phyloP scores from a whole-genome alignment of 2,888 invertebrate species.

The Schizotus pectinicornis region DNA sequence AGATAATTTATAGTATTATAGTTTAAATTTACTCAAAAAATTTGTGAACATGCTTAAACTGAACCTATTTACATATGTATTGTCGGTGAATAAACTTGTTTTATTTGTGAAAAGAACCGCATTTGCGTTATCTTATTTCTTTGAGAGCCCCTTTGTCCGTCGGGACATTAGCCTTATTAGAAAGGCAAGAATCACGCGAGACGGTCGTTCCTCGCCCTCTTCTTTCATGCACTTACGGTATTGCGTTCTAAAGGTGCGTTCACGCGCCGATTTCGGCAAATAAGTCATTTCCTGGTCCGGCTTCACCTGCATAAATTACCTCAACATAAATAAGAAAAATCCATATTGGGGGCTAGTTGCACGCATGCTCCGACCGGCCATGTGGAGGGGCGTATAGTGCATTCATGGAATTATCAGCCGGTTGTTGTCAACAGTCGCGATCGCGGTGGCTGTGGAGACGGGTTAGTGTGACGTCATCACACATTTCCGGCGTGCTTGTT shows the following conservation, averaged over 20 bases:
- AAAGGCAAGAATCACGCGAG: constrained; percentile 15
- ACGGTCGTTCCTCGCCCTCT: constrained; percentile 3
- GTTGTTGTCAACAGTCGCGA: constrained; percentile 23
- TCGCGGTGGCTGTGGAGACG: constrained; percentile 4
- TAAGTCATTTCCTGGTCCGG: background rate
- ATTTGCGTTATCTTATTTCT: too few relatives aligned
- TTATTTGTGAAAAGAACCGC: too few relatives aligned
- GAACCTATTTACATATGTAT: too few relatives aligned
- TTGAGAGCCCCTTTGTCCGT: background rate
- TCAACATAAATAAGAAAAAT: constrained; percentile 32
- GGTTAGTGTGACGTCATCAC: background rate
- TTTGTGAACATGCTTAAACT: too few relatives aligned
- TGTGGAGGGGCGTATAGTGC: constrained; percentile 28
- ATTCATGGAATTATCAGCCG: constrained; percentile 32
- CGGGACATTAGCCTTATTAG: constrained; percentile 19
- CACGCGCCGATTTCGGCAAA: background rate
- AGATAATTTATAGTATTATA: too few relatives aligned
- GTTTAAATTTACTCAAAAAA: too few relatives aligned
- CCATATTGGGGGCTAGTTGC: constrained; percentile 24
- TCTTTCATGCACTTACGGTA: too few relatives aligned
- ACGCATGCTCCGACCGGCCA: constrained; percentile 26
- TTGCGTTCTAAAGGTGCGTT: too few relatives aligned
- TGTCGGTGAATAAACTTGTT: background rate
- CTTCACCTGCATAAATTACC: constrained; percentile 29
- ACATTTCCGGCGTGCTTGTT: constrained; percentile 14